These are phyloP conservation scores for Hypsibius dujardini DNA, from an alignment of 1,140 invertebrate genomes.

Conservation along the genomic window DNA sequence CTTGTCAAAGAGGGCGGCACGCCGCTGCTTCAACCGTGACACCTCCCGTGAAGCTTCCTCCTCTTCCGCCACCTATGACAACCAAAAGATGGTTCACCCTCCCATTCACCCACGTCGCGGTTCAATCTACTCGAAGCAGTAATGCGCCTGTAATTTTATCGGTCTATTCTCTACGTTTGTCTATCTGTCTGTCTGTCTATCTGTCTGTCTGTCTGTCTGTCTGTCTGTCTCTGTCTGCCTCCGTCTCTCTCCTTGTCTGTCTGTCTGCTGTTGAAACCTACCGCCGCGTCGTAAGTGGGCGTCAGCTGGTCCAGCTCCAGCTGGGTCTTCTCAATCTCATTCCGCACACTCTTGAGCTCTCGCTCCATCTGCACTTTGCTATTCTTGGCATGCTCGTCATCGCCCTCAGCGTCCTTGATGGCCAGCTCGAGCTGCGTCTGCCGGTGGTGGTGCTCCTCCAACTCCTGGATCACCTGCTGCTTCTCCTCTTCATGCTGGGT, in stretches of 20 bases:
- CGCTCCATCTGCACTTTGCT: constrained; percentile 72
- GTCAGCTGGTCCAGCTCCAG: constrained; percentile 64
- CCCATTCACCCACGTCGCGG: too few species aligned
- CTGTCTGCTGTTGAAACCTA: too few species aligned
- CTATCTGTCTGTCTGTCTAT: too few species aligned
- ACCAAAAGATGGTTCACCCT: too few species aligned
- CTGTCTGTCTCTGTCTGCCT: too few species aligned
- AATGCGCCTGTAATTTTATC: too few species aligned
- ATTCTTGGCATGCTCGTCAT: constrained; percentile 88
- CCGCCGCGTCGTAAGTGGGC: constrained; percentile 86
- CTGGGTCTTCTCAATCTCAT: constrained; percentile 72
- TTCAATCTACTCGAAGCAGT: too few species aligned
- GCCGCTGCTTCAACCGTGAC: constrained; percentile 52
- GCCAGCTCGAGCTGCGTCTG: constrained; percentile 85
- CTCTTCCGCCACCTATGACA: constrained; percentile 72
- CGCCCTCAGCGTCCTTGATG: constrained; percentile 71
- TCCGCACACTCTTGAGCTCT: constrained; percentile 67
- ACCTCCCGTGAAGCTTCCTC: constrained; percentile 40
- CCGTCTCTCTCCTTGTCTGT: too few species aligned
- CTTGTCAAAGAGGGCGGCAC: constrained; percentile 97
- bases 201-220: too few species aligned
- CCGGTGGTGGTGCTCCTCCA: constrained; percentile 27
- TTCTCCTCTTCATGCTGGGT: constrained; percentile 20
- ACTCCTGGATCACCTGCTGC: constrained; percentile 18
- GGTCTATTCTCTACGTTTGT: too few species aligned